Conservation (phyloP, 2,797 vertebrate species). For the Sebastiscus albofasciatus region DNA sequence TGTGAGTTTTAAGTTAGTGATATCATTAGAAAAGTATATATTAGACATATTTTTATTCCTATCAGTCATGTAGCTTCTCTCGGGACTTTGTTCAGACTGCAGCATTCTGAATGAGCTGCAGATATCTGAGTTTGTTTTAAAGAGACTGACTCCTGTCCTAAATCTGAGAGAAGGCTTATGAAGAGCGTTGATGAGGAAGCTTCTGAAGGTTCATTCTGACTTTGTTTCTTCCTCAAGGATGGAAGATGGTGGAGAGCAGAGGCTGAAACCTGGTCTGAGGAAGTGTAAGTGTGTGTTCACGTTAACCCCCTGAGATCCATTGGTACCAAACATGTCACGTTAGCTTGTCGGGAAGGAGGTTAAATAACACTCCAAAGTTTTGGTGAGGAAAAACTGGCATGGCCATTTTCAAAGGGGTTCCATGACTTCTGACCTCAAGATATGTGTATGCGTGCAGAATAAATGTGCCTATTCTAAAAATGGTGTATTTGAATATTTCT, state of each 20-base stretch:
- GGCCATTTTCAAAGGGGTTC: too few species aligned
- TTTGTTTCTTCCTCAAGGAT: not conserved
- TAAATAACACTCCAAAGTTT: too few species aligned
- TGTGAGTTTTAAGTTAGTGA: too few species aligned
- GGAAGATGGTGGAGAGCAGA: slow-evolving; percentile 9
- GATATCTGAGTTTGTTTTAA: not conserved
- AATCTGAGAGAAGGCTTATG: not conserved
- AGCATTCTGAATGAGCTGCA: not conserved
- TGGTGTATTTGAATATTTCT: too few species aligned
- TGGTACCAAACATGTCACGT: too few species aligned
- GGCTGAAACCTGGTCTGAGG: slow-evolving; percentile 20
- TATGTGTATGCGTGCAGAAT: too few species aligned
- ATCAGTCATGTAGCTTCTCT: too few species aligned
- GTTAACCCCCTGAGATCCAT: not conserved
- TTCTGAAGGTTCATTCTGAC: not conserved
- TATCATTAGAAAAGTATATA: too few species aligned
- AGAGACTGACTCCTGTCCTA: not conserved
- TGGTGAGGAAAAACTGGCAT: too few species aligned
- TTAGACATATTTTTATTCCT: fast-evolving
- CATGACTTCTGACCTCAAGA: too few species aligned
- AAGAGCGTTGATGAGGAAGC: not conserved
- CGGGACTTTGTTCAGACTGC: not conserved
- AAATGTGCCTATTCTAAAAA: too few species aligned
- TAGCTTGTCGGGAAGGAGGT: too few species aligned
- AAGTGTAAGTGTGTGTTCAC: slow-evolving; percentile 23